These are phyloP conservation scores for Oreochromis niloticus DNA, from an alignment of 2,113 vertebrate species.

Conservation along the genomic window DNA sequence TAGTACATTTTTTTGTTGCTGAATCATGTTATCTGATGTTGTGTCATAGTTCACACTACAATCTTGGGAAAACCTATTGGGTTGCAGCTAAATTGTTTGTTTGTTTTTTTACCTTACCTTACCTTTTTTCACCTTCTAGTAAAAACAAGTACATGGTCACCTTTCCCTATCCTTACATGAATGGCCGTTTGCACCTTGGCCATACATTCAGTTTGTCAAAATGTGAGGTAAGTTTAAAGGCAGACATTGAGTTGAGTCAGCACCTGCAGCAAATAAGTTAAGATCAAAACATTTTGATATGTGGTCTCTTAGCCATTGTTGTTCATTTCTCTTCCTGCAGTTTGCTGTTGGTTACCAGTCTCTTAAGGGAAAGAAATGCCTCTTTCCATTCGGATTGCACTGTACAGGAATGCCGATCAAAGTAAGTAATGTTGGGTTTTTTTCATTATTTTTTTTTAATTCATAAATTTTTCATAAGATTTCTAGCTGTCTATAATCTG, in stretches of 20 bases:
- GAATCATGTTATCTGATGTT: neutral
- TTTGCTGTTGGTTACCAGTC: conserved; percentile 89
- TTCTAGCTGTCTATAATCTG: neutral
- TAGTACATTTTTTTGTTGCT: neutral
- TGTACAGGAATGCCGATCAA: conserved; percentile 99
- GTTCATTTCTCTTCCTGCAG: conserved; percentile 51
- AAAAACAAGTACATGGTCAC: conserved; percentile 89
- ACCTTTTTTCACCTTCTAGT: conserved; percentile 56
- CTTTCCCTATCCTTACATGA: conserved; percentile 98
- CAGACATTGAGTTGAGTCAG: neutral
- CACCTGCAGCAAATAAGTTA: neutral
- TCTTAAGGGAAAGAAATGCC: conserved; percentile 86
- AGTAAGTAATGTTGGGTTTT: conserved; percentile 66
- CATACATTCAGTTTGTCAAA: conserved; percentile 96
- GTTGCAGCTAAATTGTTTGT: neutral
- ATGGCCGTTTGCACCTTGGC: conserved; percentile 92
- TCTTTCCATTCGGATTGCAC: conserved; percentile 95
- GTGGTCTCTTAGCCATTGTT: neutral
- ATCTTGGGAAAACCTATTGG: neutral
- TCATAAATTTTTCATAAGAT: neutral
- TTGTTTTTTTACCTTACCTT: neutral
- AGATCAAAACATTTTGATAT: neutral
- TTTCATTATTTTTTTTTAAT: neutral
- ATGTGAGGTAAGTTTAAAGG: conserved; percentile 82
- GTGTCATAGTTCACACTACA: neutral